Evolutionary conservation across 2,797 vertebrate species (phyloP).

Genomic region (Chelidonichthys spinosus): DNA sequence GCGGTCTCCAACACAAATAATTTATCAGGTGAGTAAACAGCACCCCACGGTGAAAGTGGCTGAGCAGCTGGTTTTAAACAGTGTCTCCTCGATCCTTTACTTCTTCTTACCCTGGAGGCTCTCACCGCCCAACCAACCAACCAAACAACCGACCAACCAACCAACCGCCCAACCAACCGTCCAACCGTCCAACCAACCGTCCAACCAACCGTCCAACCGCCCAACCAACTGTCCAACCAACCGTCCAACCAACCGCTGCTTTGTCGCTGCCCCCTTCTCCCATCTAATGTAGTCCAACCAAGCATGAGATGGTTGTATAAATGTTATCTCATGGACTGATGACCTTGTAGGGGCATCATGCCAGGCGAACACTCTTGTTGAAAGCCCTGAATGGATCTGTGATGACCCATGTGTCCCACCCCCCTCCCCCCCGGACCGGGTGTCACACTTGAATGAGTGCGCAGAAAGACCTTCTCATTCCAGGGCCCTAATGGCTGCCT

Average conservation of each 20-base stretch:
- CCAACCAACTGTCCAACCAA: too few relatives aligned
- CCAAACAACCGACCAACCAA: too few relatives aligned
- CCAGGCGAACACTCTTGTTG: slow-evolving; percentile 50
- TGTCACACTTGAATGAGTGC: slow-evolving; percentile 66
- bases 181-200: too few relatives aligned
- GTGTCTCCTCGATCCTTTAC: not conserved
- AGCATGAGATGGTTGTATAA: slow-evolving; percentile 68
- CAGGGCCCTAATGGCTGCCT: slow-evolving; percentile 50
- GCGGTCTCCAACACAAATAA: slow-evolving; percentile 11
- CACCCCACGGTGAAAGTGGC: slow-evolving; percentile 8
- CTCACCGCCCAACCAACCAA: not conserved
- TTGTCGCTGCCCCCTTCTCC: slow-evolving; percentile 12
- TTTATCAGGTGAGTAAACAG: slow-evolving; percentile 21
- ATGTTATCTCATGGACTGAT: slow-evolving; percentile 68
- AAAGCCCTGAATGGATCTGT: slow-evolving; percentile 66
- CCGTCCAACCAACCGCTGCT: slow-evolving; percentile 1
- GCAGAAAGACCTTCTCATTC: slow-evolving; percentile 65
- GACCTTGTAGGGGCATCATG: slow-evolving; percentile 62
- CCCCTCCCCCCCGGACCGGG: slow-evolving; percentile 24
- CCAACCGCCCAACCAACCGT: too few relatives aligned
- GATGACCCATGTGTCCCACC: slow-evolving; percentile 55
- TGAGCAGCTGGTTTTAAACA: slow-evolving; percentile 27
- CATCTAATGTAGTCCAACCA: slow-evolving; percentile 44
- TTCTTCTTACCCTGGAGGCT: slow-evolving; percentile 21
- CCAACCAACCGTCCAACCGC: too few relatives aligned